Conservation (phyloP, 2,113 vertebrate genomes). For the Drymodes brunneopygia region DNA sequence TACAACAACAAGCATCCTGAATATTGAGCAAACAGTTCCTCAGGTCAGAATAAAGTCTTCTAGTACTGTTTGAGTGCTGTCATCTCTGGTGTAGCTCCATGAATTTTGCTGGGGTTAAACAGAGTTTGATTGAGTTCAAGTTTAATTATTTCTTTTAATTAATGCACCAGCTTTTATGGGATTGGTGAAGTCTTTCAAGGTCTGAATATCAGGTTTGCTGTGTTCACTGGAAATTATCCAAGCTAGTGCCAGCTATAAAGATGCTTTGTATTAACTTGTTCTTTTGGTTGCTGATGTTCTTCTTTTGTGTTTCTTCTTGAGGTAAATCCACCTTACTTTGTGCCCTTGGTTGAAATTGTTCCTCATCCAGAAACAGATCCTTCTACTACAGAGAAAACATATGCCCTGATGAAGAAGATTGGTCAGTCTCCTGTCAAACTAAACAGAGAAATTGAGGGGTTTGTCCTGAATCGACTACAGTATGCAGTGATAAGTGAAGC, state of each 20-base stretch:
- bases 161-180: not conserved
- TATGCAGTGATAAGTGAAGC: constrained; percentile 91
- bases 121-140: not conserved
- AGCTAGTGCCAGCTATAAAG: not conserved
- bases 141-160: not conserved
- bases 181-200: not conserved
- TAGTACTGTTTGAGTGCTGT: not conserved
- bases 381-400: constrained; percentile 76
- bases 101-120: not conserved
- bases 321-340: constrained; percentile 94
- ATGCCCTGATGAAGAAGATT: constrained; percentile 84
- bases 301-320: constrained; percentile 44
- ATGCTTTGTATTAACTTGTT: not conserved
- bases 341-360: constrained; percentile 93
- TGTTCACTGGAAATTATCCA: not conserved
- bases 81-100: not conserved
- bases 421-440: constrained; percentile 88
- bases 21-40: not conserved
- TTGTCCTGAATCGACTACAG: constrained; percentile 92
- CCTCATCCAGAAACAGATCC: constrained; percentile 88
- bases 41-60: not conserved
- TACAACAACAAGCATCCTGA: not conserved
- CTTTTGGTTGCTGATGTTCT: not conserved
- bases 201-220: not conserved
- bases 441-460: constrained; percentile 87